Percentiles rank a stretch among this genome's conserved stretches.
These are phyloP conservation scores for Oncorhynchus keta DNA, from an alignment of 2,113 vertebrate genomes.

Conservation along the genomic window DNA sequence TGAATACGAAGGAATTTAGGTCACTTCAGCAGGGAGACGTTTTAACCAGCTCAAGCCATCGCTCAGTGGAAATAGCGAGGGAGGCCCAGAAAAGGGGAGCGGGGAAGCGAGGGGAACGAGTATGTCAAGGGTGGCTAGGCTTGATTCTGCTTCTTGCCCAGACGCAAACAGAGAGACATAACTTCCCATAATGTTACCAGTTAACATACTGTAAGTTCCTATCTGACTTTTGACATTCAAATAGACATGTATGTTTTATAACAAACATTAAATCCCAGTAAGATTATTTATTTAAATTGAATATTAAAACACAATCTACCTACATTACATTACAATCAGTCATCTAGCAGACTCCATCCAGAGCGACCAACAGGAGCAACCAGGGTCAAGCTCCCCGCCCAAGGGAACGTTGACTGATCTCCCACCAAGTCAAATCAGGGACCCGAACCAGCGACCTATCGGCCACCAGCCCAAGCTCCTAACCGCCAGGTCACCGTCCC, in stretches of 20 bases:
- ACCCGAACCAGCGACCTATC: too few relatives aligned
- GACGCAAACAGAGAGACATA: conserved; percentile 61
- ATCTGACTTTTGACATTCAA: not conserved
- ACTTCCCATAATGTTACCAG: conserved; percentile 65
- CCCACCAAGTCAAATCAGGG: too few relatives aligned
- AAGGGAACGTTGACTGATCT: too few relatives aligned
- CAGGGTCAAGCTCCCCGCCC: too few relatives aligned
- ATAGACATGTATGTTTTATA: conserved; percentile 36
- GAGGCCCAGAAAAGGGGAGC: conserved; percentile 55
- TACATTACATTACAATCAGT: too few relatives aligned
- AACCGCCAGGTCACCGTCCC: too few relatives aligned
- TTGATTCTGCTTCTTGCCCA: conserved; percentile 46
- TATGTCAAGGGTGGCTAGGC: conserved; percentile 56
- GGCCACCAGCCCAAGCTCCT: too few relatives aligned
- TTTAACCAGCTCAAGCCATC: conserved; percentile 68
- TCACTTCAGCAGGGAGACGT: conserved; percentile 69
- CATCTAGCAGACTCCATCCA: too few relatives aligned
- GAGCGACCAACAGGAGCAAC: too few relatives aligned
- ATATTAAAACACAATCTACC: too few relatives aligned
- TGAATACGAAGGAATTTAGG: conserved; percentile 76
- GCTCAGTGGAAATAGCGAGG: conserved; percentile 67
- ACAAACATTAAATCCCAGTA: not conserved
- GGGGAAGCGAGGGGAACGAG: conserved; percentile 53
- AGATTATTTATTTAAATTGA: too few relatives aligned
- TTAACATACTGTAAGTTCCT: conserved; percentile 48